phyloP scores from a whole-genome alignment of 2,113 vertebrate species.

The Ifrita kowaldi region DNA sequence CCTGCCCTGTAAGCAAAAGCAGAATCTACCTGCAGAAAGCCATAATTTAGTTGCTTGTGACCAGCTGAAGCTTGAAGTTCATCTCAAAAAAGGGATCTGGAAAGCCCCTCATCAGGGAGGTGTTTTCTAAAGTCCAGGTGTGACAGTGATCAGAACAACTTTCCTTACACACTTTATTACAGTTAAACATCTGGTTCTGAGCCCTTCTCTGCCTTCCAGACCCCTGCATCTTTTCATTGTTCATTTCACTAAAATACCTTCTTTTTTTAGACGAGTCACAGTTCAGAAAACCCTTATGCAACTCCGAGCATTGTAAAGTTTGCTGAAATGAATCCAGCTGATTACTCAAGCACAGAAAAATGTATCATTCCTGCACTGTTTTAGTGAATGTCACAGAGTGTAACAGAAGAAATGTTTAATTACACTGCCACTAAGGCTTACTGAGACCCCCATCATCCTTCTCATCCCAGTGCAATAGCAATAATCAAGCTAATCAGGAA shows the following conservation, averaged over 20 bases:
- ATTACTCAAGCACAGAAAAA: not conserved
- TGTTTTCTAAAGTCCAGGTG: not conserved
- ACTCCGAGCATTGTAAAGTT: not conserved
- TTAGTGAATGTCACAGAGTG: not conserved
- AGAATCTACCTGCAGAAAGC: not conserved
- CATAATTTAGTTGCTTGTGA: not conserved
- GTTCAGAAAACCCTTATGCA: not conserved
- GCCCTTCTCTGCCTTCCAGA: not conserved
- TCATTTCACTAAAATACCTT: not conserved
- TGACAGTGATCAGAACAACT: not conserved
- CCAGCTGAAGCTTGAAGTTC: not conserved
- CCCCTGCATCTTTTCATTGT: not conserved
- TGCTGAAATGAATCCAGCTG: not conserved
- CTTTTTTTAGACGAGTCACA: not conserved
- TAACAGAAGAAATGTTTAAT: slow-evolving; percentile 44
- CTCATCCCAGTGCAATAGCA: not conserved
- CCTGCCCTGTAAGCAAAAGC: not conserved
- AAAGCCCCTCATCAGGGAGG: not conserved
- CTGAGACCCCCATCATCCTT: not conserved
- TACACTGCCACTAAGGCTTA: not conserved
- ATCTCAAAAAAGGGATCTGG: not conserved
- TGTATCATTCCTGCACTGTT: not conserved
- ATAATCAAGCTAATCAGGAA: slow-evolving; percentile 54
- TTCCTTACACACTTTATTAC: not conserved
- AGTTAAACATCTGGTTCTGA: not conserved